Conservation (phyloP, 2,797 vertebrate genomes). For the Anguilla pacifica region DNA sequence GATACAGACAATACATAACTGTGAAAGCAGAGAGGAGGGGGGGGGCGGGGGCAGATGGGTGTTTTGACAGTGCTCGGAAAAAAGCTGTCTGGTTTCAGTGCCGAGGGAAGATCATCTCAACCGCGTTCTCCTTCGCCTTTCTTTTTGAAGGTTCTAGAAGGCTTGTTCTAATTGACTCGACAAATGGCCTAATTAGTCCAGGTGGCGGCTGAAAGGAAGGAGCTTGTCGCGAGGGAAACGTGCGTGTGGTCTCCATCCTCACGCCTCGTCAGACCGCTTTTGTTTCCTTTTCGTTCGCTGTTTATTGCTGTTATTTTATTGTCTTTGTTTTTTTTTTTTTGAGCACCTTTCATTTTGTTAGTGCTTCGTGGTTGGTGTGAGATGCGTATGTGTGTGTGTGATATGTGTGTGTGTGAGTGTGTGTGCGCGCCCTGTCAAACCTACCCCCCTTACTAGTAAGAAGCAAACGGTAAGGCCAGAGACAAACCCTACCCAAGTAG, state of each 20-base stretch:
- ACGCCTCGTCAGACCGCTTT: neutral
- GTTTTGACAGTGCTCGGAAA: neutral
- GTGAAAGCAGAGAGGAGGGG: neutral
- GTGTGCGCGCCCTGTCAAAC: neutral
- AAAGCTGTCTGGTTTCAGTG: neutral
- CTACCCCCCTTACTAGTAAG: neutral
- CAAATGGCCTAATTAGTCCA: neutral
- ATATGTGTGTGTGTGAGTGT: neutral
- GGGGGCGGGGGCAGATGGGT: neutral
- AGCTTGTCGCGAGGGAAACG: neutral
- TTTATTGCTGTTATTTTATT: neutral
- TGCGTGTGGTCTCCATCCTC: neutral
- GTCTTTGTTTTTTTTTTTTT: neutral
- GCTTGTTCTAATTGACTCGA: conserved; percentile 4
- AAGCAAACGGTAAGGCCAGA: neutral
- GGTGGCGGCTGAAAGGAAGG: neutral
- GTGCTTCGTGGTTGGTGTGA: neutral
- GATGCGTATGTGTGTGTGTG: neutral
- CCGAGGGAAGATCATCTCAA: neutral
- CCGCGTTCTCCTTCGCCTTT: neutral
- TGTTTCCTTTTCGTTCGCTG: neutral
- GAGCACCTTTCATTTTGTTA: neutral
- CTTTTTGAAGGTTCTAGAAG: neutral
- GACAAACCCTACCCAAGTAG: too few relatives aligned
- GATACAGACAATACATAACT: neutral